phyloP scores from a whole-genome alignment of 2,888 invertebrate genomes.

The Macrophya alboannulata region DNA sequence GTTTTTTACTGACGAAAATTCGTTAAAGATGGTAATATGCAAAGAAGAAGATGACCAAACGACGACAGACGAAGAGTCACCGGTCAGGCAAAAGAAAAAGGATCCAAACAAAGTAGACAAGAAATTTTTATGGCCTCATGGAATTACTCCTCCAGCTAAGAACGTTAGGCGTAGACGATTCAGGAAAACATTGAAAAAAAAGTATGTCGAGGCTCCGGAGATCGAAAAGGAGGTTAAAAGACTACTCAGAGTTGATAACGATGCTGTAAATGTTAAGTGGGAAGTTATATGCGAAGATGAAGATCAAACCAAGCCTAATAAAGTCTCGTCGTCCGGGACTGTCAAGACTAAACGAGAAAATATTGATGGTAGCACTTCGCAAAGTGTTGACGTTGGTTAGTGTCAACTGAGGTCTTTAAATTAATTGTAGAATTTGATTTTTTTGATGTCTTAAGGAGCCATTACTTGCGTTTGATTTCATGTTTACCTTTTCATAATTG shows the following conservation, averaged over 20 bases:
- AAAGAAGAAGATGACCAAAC: conserved; percentile 93
- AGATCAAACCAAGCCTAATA: conserved; percentile 82
- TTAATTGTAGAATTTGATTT: background rate
- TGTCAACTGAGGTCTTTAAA: conserved; percentile 49
- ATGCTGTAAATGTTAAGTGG: conserved; percentile 94
- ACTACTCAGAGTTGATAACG: conserved; percentile 94
- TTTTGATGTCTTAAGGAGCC: background rate
- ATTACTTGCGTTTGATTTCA: background rate
- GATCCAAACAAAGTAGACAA: conserved; percentile 94
- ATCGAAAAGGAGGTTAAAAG: conserved; percentile 99
- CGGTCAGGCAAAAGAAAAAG: conserved; percentile 91
- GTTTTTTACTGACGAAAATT: conserved; percentile 13
- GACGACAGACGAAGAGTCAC: conserved; percentile 89
- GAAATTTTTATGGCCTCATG: conserved; percentile 97
- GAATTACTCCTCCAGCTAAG: conserved; percentile 97
- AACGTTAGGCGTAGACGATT: conserved; percentile 96
- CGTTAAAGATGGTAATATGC: conserved; percentile 88
- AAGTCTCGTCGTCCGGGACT: conserved; percentile 77
- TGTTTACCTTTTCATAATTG: background rate
- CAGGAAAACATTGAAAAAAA: conserved; percentile 97
- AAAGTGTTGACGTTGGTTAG: conserved; percentile 80
- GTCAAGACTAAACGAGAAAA: conserved; percentile 76
- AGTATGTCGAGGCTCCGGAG: conserved; percentile 98
- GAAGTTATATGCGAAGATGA: conserved; percentile 95
- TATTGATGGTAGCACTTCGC: conserved; percentile 76